Base-by-base conservation (phyloP, 2,888 invertebrate genomes). In the Ochropleura leucogaster region DNA sequence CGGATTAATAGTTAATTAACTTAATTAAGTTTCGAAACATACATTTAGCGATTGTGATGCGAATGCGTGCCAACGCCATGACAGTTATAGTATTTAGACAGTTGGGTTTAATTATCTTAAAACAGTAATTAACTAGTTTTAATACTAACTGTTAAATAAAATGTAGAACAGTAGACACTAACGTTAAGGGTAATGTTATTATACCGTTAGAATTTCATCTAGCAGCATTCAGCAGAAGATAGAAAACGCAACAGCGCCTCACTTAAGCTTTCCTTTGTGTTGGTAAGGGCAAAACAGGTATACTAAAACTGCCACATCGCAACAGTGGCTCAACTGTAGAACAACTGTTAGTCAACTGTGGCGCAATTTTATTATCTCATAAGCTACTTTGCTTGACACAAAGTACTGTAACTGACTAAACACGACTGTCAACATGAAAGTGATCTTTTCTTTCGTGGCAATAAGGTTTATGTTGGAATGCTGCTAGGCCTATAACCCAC, bases 1-100 rank as follows among this genome's bases (percentile, higher is more conserved):
- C 70, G 60, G 70, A 79, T 74, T 74, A 55, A 62, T 65, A 4
- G 72, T 70, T 72, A 82, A 71, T 69, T 70, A 73, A 84, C 86
- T 81, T 84, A 83, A 79, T 68, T 40, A 62, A 74, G 81, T 16
- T 75, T 82, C 65, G 63, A 80, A 77, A 78, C 85, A 86, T 87
- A 82, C 85, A 77, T 65, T 73, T 57, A 62, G 78, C 67, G 77
- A 64, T 62, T 46, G 44, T 18, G 66, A 60, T 47, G 73, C 80
- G 69, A 77, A 55, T 75, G 78, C 18, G 62, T 69, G 68, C 72
- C 64, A 51, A 66, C 53, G 62, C 20, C 49, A 53, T 30, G 74
- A 70, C 51, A 69, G 69, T 63, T 59, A 16, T 53, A n/a, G 3
- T 66, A 8, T 53, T 51, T 53, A 70, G 46, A 70, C 79, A 83